Conservation (phyloP, 2,113 vertebrate genomes). For the Mirounga angustirostris region DNA sequence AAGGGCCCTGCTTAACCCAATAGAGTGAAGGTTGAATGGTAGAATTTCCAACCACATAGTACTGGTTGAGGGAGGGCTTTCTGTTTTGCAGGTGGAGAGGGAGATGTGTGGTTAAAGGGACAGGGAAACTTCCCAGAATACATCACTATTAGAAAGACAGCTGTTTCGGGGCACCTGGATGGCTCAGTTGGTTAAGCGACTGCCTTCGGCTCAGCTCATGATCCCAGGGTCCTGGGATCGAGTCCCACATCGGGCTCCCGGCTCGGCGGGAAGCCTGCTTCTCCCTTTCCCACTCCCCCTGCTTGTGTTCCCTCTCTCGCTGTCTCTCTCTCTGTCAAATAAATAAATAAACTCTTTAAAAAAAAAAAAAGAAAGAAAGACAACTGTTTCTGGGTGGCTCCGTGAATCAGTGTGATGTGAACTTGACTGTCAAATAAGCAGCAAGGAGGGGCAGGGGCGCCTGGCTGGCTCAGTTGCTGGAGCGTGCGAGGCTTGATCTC, state of each 20-base stretch:
- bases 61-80: background rate
- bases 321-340: too few species aligned
- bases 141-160: background rate
- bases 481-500: background rate
- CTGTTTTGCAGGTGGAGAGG: background rate
- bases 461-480: background rate
- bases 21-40: too few species aligned
- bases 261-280: too few species aligned
- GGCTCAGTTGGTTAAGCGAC: background rate
- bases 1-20: background rate
- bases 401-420: background rate
- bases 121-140: background rate
- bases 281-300: too few species aligned
- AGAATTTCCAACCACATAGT: background rate
- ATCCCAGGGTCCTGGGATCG: too few species aligned
- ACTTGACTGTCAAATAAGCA: background rate
- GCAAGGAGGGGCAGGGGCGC: background rate
- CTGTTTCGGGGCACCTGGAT: background rate
- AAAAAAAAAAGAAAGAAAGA: too few species aligned
- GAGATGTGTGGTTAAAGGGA: background rate
- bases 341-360: too few species aligned
- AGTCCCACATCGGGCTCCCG: too few species aligned
- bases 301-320: too few species aligned
- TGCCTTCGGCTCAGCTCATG: too few species aligned
- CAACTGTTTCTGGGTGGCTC: background rate